Conservation (phyloP, 2,888 invertebrate species). For the Melieria picta region DNA sequence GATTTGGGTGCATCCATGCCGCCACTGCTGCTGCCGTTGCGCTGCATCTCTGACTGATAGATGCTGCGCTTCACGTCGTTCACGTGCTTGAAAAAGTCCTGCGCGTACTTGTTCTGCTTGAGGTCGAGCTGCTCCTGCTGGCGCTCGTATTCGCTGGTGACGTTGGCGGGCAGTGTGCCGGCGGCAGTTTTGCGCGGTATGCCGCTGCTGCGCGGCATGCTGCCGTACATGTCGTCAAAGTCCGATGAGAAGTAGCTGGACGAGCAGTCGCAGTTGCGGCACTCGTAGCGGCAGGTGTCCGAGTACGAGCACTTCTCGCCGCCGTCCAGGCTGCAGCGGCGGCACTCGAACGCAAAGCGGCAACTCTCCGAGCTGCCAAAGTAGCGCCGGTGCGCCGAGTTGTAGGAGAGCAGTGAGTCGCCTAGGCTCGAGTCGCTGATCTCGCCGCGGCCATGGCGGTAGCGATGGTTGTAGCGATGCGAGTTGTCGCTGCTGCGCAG, state of each 20-base stretch:
- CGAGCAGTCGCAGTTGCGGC: conserved; percentile 65
- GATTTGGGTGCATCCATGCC: conserved; percentile 38
- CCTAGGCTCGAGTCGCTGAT: conserved; percentile 61
- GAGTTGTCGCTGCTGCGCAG: conserved; percentile 64
- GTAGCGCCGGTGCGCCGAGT: conserved; percentile 58
- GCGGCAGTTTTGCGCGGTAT: conserved; percentile 60
- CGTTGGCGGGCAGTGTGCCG: conserved; percentile 55
- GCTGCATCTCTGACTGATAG: conserved; percentile 63
- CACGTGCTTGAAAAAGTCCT: conserved; percentile 66
- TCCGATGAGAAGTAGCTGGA: conserved; percentile 66
- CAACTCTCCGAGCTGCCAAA: conserved; percentile 66
- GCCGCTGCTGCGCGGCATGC: conserved; percentile 51
- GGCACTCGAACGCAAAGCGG: conserved; percentile 63
- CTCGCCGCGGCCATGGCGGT: conserved; percentile 52
- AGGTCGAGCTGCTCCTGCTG: conserved; percentile 56
- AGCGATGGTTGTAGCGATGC: conserved; percentile 47
- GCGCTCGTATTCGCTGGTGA: conserved; percentile 42
- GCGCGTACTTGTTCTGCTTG: conserved; percentile 65
- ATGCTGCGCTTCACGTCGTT: conserved; percentile 66
- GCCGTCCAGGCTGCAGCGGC: conserved; percentile 63
- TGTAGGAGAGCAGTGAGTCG: conserved; percentile 57
- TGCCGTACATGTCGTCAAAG: conserved; percentile 64
- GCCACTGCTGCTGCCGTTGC: conserved; percentile 49
- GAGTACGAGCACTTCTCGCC: conserved; percentile 64
- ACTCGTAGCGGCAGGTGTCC: conserved; percentile 65